Evolutionary conservation across 2,888 invertebrate genomes (phyloP), one percentile per base, ranked within the genome.

Genomic region (Thera obeliscata): DNA sequence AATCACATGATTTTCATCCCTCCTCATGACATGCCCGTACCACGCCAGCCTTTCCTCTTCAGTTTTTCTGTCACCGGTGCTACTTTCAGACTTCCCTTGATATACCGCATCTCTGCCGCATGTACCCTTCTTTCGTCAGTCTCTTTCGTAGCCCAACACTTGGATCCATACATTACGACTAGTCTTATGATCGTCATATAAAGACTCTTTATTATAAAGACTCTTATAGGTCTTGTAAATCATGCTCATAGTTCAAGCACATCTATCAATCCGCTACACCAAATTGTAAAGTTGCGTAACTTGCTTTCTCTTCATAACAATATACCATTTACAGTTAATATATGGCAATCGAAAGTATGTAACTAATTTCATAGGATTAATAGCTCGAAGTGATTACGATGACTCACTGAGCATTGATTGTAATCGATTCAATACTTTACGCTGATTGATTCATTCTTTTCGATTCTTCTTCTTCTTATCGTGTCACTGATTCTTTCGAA

Each of bases 291-390:
- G 38, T 67, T 72, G 63, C 59, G 64, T 63, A 72, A 74, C 65
- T 35, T 9, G 62, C 75, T 75, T 75, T 75, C 75, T 67, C 75
- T 69, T 62, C 68, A 71, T 71, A 69, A 72, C 72, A 69, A 74
- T 74, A 67, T 35, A 55, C 38, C 46, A 33, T 67, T 38, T 46
- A 46, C 43, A 9, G 9, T 63, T 66, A 66, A 64, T 69, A 67
- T 71, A 74, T 72, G 67, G 64, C 58, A 63, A 67, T 74, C 52
- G 75, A 75, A 75, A 74, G 75, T 70, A 63, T 61, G 61, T 66
- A 61, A 61, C 61, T 62, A 66, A 66, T 66, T 62, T 61, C 48
- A 22, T 54, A 41, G 38, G 58, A 58, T 61, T 66, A 63, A 66
- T 66, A 55, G 66, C 56, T 63, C 46, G 35, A 12, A 65, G 62